Evolutionary conservation across 2,888 invertebrate genomes (phyloP).

Genomic region (Camptogramma bilineatum): DNA sequence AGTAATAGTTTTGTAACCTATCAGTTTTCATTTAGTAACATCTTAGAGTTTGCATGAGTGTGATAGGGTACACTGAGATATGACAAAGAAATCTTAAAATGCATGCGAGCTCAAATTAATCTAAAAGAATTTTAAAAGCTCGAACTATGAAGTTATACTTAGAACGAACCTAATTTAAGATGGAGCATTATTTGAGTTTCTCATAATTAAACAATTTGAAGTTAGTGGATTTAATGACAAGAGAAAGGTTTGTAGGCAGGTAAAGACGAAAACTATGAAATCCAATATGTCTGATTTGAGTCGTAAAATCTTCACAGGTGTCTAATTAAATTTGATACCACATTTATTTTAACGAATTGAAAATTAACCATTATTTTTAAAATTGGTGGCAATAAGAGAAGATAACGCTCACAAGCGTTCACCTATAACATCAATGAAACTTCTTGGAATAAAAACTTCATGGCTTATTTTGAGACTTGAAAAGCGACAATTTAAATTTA

Average conservation of each 20-base stretch:
- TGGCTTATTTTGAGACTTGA: slow-evolving; percentile 1
- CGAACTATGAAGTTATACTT: too few relatives aligned
- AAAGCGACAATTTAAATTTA: background rate
- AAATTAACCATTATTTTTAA: slow-evolving; percentile 31
- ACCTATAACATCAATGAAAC: slow-evolving; percentile 10
- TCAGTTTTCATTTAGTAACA: too few relatives aligned
- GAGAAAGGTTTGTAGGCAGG: slow-evolving; percentile 20
- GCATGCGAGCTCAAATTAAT: too few relatives aligned
- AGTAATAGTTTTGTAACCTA: too few relatives aligned
- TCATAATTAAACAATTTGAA: slow-evolving; percentile 23
- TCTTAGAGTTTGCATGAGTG: too few relatives aligned
- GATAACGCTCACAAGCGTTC: slow-evolving; percentile 6
- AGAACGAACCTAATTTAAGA: background rate
- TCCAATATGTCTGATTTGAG: slow-evolving; percentile 37
- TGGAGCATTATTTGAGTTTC: slow-evolving; percentile 4
- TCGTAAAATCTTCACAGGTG: slow-evolving; percentile 47
- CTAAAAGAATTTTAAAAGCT: too few relatives aligned
- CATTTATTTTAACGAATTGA: slow-evolving; percentile 35
- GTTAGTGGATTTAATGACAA: slow-evolving; percentile 17
- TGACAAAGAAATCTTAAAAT: too few relatives aligned
- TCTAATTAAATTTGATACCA: slow-evolving; percentile 44
- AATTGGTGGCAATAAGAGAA: slow-evolving; percentile 22
- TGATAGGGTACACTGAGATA: too few relatives aligned
- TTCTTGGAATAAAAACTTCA: slow-evolving; percentile 10
- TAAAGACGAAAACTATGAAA: slow-evolving; percentile 36